These are phyloP conservation scores for Asarcornis scutulata DNA, from an alignment of 2,113 vertebrate species.

Conservation along the genomic window DNA sequence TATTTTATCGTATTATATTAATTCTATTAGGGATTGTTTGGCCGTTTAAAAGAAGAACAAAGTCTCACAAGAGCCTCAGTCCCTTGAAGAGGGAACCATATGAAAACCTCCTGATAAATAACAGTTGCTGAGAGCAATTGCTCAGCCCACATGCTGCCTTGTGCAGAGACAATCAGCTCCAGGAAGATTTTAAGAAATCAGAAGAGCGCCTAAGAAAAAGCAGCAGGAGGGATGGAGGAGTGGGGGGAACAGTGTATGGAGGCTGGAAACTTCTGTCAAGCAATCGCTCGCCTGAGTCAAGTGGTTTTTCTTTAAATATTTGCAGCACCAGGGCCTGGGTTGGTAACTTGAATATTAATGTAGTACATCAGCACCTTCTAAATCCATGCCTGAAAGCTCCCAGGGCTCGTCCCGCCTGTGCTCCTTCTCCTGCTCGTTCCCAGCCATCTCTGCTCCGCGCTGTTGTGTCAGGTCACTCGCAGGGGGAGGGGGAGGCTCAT, in stretches of 20 bases:
- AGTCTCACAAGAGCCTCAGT: neutral
- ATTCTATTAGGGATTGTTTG: neutral
- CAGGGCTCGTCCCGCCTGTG: neutral
- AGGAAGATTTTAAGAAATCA: neutral
- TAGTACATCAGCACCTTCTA: neutral
- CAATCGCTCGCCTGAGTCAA: neutral
- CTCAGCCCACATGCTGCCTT: constrained; percentile 9
- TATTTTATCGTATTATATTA: neutral
- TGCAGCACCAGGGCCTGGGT: neutral
- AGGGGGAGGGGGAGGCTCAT: neutral
- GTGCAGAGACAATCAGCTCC: constrained; percentile 40
- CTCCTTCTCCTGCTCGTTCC: neutral
- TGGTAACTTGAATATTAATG: constrained; percentile 17
- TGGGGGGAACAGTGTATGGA: neutral
- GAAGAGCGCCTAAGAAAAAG: neutral
- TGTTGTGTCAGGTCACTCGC: neutral
- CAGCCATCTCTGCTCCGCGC: neutral
- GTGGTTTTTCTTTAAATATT: constrained; percentile 22
- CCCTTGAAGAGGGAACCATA: neutral
- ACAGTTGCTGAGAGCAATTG: constrained; percentile 49
- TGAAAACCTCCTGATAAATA: constrained; percentile 54
- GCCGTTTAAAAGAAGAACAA: constrained; percentile 24
- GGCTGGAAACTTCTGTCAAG: constrained; percentile 39
- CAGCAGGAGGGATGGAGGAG: constrained; percentile 40
- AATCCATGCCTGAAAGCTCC: neutral